Evolutionary conservation across 2,888 invertebrate species (phyloP).

Genomic region (Steinernema scapterisci): DNA sequence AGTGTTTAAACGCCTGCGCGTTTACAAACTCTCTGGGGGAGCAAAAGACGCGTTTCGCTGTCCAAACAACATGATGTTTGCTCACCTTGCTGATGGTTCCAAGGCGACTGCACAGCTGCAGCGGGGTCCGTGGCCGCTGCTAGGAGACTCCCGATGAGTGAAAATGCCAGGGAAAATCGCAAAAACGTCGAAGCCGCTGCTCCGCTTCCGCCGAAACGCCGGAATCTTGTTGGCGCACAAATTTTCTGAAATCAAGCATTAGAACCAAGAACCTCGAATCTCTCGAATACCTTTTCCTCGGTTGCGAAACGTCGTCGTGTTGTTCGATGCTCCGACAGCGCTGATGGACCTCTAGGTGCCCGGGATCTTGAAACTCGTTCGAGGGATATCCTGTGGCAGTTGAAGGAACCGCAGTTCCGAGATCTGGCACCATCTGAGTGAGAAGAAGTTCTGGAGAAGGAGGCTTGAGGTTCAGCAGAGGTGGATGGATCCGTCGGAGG

Average conservation of each 20-base stretch:
- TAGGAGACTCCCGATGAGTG: constrained; percentile 21
- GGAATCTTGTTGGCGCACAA: not conserved
- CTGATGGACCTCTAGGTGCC: not conserved
- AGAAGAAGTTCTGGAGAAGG: not conserved
- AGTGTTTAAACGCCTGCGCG: no score
- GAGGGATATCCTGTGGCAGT: not conserved
- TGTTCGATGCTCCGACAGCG: not conserved
- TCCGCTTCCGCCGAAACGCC: constrained; percentile 7
- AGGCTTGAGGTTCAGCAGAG: not conserved
- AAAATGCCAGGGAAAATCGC: not conserved
- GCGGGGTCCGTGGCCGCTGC: constrained; percentile 5
- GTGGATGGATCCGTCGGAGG: not conserved
- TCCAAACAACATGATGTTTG: not conserved
- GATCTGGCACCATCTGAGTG: not conserved
- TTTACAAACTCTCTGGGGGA: not conserved
- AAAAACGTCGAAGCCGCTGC: constrained; percentile 21
- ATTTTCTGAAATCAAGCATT: not conserved
- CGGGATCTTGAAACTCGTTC: not conserved
- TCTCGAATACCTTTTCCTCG: not conserved
- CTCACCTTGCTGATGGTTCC: constrained; percentile 19
- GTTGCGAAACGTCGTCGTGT: not conserved
- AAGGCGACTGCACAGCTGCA: constrained; percentile 12
- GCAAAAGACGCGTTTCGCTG: not conserved
- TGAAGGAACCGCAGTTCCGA: not conserved
- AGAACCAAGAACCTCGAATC: not conserved